Conservation (phyloP, 2,113 vertebrate genomes). For the Ammodramus savannarum region DNA sequence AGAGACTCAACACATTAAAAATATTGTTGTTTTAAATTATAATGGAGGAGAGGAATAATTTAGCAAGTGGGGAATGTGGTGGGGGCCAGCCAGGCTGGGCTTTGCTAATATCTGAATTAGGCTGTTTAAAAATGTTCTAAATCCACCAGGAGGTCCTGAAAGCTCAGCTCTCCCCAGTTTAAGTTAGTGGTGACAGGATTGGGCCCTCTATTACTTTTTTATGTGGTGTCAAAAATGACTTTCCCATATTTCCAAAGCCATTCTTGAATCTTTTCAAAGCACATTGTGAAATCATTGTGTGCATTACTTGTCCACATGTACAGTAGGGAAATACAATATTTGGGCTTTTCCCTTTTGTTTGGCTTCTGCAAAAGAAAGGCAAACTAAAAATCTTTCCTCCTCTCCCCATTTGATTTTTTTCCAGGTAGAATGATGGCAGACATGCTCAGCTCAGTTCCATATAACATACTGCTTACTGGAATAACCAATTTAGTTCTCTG, state of each 20-base stretch:
- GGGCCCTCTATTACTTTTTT: conserved; percentile 12
- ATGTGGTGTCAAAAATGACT: conserved; percentile 11
- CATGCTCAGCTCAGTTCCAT: background rate
- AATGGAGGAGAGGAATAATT: background rate
- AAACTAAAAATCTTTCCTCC: background rate
- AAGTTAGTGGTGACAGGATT: background rate
- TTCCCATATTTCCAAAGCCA: conserved; percentile 29
- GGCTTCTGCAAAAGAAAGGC: background rate
- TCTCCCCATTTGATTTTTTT: background rate
- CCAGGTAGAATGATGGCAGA: conserved; percentile 15
- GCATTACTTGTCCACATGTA: conserved; percentile 7
- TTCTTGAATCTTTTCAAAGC: conserved; percentile 4
- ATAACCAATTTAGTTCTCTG: background rate
- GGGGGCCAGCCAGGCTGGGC: conserved; percentile 3
- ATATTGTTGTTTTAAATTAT: background rate
- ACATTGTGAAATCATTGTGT: background rate
- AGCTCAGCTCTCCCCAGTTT: background rate
- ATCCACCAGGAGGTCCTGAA: background rate
- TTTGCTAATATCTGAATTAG: background rate
- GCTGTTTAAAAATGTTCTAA: background rate
- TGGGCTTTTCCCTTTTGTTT: conserved; percentile 7
- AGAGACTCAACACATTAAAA: background rate
- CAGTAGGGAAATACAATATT: background rate
- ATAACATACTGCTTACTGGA: background rate
- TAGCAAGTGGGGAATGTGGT: background rate